Percentiles rank a stretch among this genome's conserved stretches.
Conservation (phyloP, 2,797 vertebrate genomes). For the Falco columbarius region DNA sequence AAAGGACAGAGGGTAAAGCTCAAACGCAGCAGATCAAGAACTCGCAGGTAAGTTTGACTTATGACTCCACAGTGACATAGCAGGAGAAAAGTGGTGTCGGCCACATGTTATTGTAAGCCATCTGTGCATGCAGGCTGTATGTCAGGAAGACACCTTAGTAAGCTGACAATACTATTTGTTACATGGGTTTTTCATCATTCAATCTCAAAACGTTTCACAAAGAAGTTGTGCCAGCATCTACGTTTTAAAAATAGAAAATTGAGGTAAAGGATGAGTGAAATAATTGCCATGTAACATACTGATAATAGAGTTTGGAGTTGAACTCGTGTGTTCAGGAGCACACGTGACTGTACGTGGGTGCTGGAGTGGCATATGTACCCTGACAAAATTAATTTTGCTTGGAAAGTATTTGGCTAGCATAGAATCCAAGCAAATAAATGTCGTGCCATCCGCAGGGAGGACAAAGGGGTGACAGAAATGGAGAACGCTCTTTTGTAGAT, state of each 20-base stretch:
- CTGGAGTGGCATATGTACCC: background rate
- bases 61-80: fast-evolving
- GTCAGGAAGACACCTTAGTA: background rate
- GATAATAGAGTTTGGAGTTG: background rate
- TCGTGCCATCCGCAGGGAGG: background rate
- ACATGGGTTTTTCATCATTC: background rate
- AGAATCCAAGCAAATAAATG: background rate
- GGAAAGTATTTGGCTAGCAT: background rate
- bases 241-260: background rate
- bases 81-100: background rate
- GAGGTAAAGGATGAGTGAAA: background rate
- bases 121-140: background rate
- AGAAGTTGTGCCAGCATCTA: background rate
- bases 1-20: background rate
- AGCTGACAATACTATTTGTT: background rate
- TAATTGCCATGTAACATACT: background rate
- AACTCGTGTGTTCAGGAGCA: background rate
- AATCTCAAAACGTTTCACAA: background rate
- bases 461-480: background rate
- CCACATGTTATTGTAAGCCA: background rate
- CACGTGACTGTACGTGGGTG: fast-evolving
- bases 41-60: background rate
- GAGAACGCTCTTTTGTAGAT: background rate
- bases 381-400: background rate
- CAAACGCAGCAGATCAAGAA: background rate